phyloP scores from a whole-genome alignment of 1,140 invertebrate genomes.

The Euura saliciscinereae region DNA sequence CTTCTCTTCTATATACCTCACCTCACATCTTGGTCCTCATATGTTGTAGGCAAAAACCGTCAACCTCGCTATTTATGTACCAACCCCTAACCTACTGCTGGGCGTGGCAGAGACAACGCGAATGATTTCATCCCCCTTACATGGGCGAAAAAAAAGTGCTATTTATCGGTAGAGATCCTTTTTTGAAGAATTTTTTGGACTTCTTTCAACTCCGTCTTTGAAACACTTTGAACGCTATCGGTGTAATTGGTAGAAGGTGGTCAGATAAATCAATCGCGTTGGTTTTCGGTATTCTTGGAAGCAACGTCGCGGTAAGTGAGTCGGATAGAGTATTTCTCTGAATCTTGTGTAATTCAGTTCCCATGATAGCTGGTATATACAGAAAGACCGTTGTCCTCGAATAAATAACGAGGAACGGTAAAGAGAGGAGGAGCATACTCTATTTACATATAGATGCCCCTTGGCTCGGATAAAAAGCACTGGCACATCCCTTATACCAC shows the following conservation, averaged over 20 bases:
- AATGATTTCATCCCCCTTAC: not conserved
- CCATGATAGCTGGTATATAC: too few species aligned
- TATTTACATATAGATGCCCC: constrained; percentile 1
- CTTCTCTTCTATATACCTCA: not conserved
- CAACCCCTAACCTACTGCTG: not conserved
- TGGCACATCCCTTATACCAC: not conserved
- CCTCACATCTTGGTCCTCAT: too few species aligned
- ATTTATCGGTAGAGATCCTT: not conserved
- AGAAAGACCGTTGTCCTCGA: not conserved
- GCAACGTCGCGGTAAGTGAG: too few species aligned
- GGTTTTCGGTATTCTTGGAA: too few species aligned
- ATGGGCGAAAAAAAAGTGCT: not conserved
- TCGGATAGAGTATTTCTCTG: too few species aligned
- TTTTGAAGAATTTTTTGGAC: too few species aligned
- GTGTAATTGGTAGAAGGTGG: too few species aligned
- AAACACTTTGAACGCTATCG: too few species aligned
- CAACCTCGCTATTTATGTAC: not conserved
- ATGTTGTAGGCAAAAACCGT: not conserved
- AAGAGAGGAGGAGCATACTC: not conserved
- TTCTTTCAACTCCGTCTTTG: too few species aligned
- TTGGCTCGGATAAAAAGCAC: not conserved
- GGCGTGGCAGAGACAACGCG: not conserved
- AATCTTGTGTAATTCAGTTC: too few species aligned
- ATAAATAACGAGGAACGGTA: not conserved
- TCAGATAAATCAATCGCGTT: too few species aligned